phyloP scores from a whole-genome alignment of 1,140 invertebrate genomes.

The Ladona fulva region DNA sequence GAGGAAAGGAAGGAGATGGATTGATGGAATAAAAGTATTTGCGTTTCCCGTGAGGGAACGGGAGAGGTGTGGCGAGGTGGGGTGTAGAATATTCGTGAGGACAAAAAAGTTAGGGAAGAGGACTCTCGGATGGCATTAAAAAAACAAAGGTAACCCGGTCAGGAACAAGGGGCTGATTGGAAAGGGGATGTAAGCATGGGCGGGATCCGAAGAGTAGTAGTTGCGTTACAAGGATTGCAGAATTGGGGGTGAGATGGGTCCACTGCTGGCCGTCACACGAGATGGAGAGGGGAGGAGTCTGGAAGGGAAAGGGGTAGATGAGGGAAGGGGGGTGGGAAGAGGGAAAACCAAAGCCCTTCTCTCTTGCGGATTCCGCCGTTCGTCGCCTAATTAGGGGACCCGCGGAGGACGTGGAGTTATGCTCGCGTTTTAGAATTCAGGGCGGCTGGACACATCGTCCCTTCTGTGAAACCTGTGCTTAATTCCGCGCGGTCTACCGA shows the following conservation, averaged over 20 bases:
- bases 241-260: too few relatives aligned
- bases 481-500: constrained; percentile 2
- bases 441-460: background rate
- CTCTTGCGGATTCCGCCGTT: background rate
- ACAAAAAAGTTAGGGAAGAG: too few relatives aligned
- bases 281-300: background rate
- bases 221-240: too few relatives aligned
- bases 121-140: too few relatives aligned
- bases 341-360: background rate
- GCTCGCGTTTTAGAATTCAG: constrained; percentile 8
- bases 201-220: too few relatives aligned
- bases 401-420: background rate
- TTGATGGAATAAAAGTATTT: too few relatives aligned
- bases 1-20: background rate
- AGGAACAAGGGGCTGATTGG: too few relatives aligned
- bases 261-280: too few relatives aligned
- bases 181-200: too few relatives aligned
- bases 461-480: background rate
- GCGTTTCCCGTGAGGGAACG: background rate
- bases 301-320: background rate
- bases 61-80: background rate
- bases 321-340: background rate
- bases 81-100: background rate
- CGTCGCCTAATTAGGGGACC: background rate
- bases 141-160: too few relatives aligned